phyloP scores from a whole-genome alignment of 1,140 invertebrate genomes.

The Alviniconcha marisindica region DNA sequence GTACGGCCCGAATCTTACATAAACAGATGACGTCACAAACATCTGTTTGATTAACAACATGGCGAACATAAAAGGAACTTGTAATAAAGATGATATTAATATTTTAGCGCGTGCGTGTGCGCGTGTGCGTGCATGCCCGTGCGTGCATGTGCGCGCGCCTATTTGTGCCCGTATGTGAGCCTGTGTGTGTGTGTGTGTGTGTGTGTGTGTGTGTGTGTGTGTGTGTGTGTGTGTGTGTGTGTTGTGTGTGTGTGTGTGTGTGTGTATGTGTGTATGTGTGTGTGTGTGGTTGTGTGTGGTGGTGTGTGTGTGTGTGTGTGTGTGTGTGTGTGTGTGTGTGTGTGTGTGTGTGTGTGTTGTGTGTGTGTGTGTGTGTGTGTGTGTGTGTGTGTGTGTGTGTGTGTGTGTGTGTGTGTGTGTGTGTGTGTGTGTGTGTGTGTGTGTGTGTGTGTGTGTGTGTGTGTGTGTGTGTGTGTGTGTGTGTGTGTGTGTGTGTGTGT shows the following conservation, averaged over 20 bases:
- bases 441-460: too few relatives aligned
- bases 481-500: too few relatives aligned
- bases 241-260: neutral
- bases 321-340: slow-evolving; percentile 22
- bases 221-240: neutral
- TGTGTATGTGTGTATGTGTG: neutral
- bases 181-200: neutral
- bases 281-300: neutral
- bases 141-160: neutral
- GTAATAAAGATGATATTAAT: too few relatives aligned
- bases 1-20: too few relatives aligned
- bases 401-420: too few relatives aligned
- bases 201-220: neutral
- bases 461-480: too few relatives aligned
- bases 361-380: too few relatives aligned
- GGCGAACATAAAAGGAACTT: too few relatives aligned
- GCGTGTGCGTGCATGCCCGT: neutral
- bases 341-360: neutral
- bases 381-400: too few relatives aligned
- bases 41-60: too few relatives aligned
- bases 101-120: neutral
- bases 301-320: neutral
- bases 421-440: too few relatives aligned
- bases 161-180: neutral
- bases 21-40: too few relatives aligned